These are phyloP conservation scores for Dynastes grantii DNA, from an alignment of 2,888 invertebrate genomes.

Conservation along the genomic window DNA sequence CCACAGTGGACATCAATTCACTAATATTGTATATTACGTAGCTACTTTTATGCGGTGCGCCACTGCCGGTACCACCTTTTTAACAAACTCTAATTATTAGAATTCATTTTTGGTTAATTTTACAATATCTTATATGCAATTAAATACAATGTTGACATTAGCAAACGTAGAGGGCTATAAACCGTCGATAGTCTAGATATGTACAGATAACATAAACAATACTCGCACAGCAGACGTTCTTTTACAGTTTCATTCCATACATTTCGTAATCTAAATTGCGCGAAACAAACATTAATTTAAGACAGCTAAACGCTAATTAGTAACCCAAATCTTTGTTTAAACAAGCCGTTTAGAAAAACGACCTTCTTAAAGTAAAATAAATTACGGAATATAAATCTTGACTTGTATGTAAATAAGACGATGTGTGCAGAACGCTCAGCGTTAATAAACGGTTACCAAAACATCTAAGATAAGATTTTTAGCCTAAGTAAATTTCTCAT, in stretches of 20 bases:
- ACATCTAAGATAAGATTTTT: conserved; percentile 30
- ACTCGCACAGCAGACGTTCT: no score
- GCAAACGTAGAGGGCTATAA: no score
- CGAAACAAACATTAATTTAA: conserved; percentile 41
- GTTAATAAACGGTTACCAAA: conserved; percentile 28
- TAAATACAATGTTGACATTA: no score
- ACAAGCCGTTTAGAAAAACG: conserved; percentile 25
- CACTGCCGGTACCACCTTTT: no score
- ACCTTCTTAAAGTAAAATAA: conserved; percentile 39
- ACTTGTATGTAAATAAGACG: conserved; percentile 28
- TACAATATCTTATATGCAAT: no score
- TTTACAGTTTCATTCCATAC: not conserved
- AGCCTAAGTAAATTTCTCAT: conserved; percentile 25
- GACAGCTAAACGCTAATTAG: conserved; percentile 22
- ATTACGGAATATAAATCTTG: conserved; percentile 34
- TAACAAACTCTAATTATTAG: no score
- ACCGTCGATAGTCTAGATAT: no score
- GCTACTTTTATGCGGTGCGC: no score
- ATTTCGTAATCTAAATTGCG: conserved; percentile 34
- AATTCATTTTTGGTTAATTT: no score
- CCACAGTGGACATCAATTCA: no score
- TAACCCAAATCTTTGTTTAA: conserved; percentile 46
- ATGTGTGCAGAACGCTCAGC: conserved; percentile 25
- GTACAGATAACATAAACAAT: no score
- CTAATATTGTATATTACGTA: no score